Evolutionary conservation across 2,113 vertebrate species (phyloP).

Genomic region (Taxidea taxus): DNA sequence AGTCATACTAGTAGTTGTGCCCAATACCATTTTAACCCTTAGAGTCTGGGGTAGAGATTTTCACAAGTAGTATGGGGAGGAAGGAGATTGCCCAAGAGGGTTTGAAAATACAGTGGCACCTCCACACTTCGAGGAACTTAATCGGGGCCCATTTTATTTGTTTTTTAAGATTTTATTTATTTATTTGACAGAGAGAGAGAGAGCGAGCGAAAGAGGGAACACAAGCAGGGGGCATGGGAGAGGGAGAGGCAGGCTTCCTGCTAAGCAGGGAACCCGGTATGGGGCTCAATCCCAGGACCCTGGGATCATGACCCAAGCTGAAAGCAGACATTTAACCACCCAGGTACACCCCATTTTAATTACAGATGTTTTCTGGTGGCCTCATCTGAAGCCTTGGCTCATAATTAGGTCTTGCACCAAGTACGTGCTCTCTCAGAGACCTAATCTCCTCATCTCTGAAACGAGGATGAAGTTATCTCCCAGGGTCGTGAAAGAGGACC

Average conservation of each 20-base stretch:
- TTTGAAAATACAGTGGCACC: not conserved
- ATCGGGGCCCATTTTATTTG: not conserved
- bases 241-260: no score
- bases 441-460: not conserved
- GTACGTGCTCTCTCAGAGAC: fast-evolving
- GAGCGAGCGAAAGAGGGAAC: no score
- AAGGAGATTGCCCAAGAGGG: not conserved
- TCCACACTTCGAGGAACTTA: not conserved
- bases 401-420: not conserved
- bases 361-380: no score
- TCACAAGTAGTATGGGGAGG: not conserved
- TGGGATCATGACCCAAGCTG: no score
- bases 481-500: not conserved
- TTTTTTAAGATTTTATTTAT: not conserved
- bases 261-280: no score
- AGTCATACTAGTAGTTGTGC: not conserved
- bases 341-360: no score
- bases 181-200: no score
- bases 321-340: no score
- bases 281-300: no score
- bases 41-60: not conserved
- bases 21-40: not conserved
- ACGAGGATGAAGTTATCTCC: not conserved
- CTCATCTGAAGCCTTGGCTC: not conserved
- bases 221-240: no score